These are phyloP conservation scores for Pseudochirops corinnae DNA, from an alignment of 2,797 vertebrate species.

Conservation along the genomic window DNA sequence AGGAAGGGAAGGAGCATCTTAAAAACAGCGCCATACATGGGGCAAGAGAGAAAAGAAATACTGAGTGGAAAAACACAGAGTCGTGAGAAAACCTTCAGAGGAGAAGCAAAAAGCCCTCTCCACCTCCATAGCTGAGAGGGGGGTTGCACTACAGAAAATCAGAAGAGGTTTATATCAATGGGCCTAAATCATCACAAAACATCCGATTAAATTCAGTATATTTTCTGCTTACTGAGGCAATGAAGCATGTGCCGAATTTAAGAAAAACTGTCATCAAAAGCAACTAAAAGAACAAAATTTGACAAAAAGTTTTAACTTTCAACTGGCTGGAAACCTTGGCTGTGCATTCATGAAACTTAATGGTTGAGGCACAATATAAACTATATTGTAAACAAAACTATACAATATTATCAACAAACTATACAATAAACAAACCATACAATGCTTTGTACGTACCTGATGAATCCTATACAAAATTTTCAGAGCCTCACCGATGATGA, in stretches of 20 bases:
- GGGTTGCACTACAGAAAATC: neutral
- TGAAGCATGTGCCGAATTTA: neutral
- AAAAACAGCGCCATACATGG: neutral
- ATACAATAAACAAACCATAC: too few species aligned
- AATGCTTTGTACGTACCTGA: too few species aligned
- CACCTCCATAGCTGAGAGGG: neutral
- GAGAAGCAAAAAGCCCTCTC: neutral
- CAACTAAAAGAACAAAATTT: neutral
- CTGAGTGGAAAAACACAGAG: neutral
- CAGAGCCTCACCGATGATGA: too few species aligned
- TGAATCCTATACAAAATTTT: too few species aligned
- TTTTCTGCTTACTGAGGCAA: neutral
- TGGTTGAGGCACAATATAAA: too few species aligned
- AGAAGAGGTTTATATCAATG: neutral
- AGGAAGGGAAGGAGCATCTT: neutral
- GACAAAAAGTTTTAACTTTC: neutral
- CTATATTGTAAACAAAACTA: too few species aligned
- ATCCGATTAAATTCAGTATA: constrained; percentile 6
- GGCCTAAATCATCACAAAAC: neutral
- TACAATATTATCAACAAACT: too few species aligned
- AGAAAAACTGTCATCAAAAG: constrained; percentile 34
- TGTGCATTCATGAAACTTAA: too few species aligned
- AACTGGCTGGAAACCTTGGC: neutral
- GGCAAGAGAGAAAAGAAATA: neutral
- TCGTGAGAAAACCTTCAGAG: neutral